Evolutionary conservation across 2,888 invertebrate genomes (phyloP).

Genomic region (Drosophila sordidula): DNA sequence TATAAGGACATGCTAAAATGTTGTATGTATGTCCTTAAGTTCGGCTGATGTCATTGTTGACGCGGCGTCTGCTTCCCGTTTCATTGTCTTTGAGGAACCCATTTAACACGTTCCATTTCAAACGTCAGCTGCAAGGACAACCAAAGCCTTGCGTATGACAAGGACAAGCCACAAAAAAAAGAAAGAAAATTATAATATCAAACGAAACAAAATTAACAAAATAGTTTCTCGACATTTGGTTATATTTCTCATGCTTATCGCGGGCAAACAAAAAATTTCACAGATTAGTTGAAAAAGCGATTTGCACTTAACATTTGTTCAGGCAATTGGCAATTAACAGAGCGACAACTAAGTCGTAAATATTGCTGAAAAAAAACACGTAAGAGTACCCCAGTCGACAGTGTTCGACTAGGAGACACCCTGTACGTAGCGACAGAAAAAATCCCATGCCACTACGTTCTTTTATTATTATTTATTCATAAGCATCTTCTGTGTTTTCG

Average conservation of each 20-base stretch:
- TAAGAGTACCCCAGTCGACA: neutral
- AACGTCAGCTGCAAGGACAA: constrained; percentile 40
- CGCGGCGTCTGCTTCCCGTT: constrained; percentile 31
- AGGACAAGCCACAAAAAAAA: neutral
- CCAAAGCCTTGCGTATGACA: constrained; percentile 24
- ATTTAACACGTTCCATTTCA: constrained; percentile 22
- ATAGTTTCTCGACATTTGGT: constrained; percentile 2
- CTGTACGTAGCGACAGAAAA: no score
- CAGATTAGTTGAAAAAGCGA: constrained; percentile 32
- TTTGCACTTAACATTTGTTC: constrained; percentile 42
- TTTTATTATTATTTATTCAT: no score
- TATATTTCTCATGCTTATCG: constrained; percentile 27
- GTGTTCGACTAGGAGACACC: no score
- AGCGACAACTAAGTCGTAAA: constrained; percentile 37
- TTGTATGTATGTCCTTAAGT: constrained; percentile 11
- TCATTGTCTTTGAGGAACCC: constrained; percentile 51
- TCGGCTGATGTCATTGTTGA: constrained; percentile 62
- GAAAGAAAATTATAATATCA: neutral
- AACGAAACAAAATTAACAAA: constrained; percentile 6
- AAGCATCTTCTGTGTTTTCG: no score
- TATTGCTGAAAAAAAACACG: neutral
- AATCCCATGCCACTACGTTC: no score
- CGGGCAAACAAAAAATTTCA: constrained; percentile 41
- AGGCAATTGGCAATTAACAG: constrained; percentile 35
- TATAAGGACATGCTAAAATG: constrained; percentile 55